Conservation (phyloP, 2,113 vertebrate species). For the Lichenostomus cassidix region DNA sequence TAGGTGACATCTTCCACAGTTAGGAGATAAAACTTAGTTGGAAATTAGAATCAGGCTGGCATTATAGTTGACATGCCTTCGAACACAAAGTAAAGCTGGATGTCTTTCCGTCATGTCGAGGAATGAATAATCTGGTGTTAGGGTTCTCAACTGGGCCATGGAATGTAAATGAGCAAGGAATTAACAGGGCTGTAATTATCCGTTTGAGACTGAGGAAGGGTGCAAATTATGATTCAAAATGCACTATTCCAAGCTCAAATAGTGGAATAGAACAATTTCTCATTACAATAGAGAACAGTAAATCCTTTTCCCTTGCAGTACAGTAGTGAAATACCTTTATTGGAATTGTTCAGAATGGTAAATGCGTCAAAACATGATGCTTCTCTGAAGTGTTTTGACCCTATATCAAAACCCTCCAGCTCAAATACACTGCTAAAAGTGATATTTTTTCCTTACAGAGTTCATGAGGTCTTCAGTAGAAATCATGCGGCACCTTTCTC, state of each 20-base stretch:
- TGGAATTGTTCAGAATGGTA: background rate
- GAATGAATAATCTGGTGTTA: slow-evolving; percentile 13
- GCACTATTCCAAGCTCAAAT: background rate
- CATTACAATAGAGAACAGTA: background rate
- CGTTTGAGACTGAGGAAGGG: background rate
- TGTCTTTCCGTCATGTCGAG: background rate
- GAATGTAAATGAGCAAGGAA: background rate
- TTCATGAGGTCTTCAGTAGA: slow-evolving; percentile 79
- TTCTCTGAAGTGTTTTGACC: background rate
- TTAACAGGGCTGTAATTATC: slow-evolving; percentile 24
- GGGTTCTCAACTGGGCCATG: background rate
- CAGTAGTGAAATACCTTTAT: background rate
- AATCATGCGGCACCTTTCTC: slow-evolving; percentile 80
- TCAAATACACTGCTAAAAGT: background rate
- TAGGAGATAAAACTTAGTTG: background rate
- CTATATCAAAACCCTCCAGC: background rate
- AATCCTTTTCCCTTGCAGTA: background rate
- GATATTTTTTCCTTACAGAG: slow-evolving; percentile 25
- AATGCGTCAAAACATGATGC: background rate
- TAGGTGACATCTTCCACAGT: background rate
- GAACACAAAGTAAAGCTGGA: background rate
- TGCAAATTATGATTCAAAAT: background rate
- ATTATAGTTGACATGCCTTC: background rate
- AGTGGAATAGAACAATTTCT: background rate
- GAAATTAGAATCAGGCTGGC: background rate